phyloP scores from a whole-genome alignment of 2,797 vertebrate genomes.

The Sternotherus odoratus region DNA sequence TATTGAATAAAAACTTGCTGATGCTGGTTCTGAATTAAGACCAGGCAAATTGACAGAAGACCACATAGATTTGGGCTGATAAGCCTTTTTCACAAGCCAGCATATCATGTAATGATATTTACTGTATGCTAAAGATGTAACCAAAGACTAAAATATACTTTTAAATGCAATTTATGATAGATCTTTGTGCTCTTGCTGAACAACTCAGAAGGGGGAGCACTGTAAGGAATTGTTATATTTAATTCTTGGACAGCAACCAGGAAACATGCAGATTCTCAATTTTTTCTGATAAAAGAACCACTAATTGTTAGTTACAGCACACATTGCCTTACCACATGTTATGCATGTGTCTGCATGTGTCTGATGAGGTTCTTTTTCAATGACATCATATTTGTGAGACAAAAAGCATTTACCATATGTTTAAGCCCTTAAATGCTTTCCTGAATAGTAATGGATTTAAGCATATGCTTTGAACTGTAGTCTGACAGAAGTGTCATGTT shows the following conservation, averaged over 20 bases:
- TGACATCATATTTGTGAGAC: not conserved
- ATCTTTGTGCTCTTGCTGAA: conserved; percentile 56
- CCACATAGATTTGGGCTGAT: not conserved
- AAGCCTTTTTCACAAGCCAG: not conserved
- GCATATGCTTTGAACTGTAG: not conserved
- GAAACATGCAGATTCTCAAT: conserved; percentile 20
- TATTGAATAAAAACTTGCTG: conserved; percentile 5
- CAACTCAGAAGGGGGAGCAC: conserved; percentile 44
- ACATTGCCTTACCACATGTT: not conserved
- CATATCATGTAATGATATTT: not conserved
- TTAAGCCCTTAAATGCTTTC: not conserved
- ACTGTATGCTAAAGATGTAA: conserved; percentile 24
- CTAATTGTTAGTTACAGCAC: conserved; percentile 56
- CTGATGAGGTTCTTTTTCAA: not conserved
- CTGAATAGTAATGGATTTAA: not conserved
- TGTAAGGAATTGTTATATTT: conserved; percentile 62
- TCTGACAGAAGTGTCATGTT: not conserved
- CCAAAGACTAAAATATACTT: conserved; percentile 58
- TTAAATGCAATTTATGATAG: conserved; percentile 62
- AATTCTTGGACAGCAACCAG: conserved; percentile 55
- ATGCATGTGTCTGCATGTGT: not conserved
- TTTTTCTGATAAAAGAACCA: conserved; percentile 80
- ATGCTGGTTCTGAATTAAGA: not conserved
- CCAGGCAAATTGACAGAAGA: not conserved
- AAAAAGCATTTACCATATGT: not conserved